These are phyloP conservation scores for Micronycteris hirsuta DNA, from an alignment of 2,113 vertebrate genomes.

Conservation along the genomic window DNA sequence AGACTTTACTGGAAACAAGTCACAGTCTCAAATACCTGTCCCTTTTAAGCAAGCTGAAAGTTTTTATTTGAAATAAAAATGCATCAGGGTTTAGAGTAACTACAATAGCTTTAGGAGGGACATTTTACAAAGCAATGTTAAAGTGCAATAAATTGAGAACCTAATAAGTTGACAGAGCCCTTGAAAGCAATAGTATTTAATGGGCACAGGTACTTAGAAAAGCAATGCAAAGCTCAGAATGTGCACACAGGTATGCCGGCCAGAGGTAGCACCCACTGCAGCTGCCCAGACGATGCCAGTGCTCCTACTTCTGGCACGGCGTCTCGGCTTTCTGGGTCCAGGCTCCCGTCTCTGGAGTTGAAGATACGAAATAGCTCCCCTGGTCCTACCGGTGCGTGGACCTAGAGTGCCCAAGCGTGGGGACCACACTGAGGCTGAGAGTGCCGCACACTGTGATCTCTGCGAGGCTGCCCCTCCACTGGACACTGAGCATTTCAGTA, in stretches of 20 bases:
- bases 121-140: neutral
- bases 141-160: neutral
- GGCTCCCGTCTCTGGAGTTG: neutral
- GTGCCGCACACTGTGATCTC: neutral
- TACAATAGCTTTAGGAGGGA: too few species aligned
- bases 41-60: neutral
- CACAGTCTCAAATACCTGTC: neutral
- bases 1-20: neutral
- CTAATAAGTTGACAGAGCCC: neutral
- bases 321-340: neutral
- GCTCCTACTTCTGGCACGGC: fast-evolving
- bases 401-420: fast-evolving
- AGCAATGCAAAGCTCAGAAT: neutral
- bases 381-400: fast-evolving
- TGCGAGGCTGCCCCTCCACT: neutral
- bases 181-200: neutral
- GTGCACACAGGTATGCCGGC: fast-evolving
- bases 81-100: neutral
- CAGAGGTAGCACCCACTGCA: neutral
- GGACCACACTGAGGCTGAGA: too few species aligned
- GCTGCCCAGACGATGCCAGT: too few species aligned
- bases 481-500: neutral
- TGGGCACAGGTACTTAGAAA: neutral
- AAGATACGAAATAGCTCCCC: neutral
- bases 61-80: neutral